Percentiles rank a stretch among this genome's conserved stretches.
These are phyloP conservation scores for Folsomia manolachei DNA, from an alignment of 2,888 invertebrate species.

Conservation along the genomic window DNA sequence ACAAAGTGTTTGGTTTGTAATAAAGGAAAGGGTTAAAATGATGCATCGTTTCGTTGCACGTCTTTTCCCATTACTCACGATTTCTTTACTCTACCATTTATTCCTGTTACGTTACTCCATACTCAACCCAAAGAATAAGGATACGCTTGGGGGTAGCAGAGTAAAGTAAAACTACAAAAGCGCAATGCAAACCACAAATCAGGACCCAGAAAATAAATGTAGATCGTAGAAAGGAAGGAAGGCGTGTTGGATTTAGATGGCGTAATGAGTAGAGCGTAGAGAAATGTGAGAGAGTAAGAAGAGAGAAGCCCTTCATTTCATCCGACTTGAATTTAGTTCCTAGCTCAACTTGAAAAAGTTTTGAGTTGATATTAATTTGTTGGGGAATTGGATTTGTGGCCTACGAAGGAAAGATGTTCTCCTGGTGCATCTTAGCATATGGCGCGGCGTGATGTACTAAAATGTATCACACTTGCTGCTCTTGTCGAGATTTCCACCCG, in stretches of 20 bases:
- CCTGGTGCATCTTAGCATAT: too few species aligned
- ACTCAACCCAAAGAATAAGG: background rate
- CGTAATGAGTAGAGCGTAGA: too few species aligned
- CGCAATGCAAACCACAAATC: background rate
- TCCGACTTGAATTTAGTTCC: too few species aligned
- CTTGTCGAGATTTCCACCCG: too few species aligned
- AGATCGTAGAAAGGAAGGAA: background rate
- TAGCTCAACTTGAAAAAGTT: too few species aligned
- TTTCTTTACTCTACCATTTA: too few species aligned
- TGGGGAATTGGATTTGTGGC: background rate
- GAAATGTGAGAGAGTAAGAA: too few species aligned
- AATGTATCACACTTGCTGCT: background rate
- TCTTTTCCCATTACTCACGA: conserved; percentile 13
- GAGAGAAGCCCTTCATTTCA: background rate
- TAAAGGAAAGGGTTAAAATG: conserved; percentile 17
- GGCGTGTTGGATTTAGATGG: background rate
- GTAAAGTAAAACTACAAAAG: background rate
- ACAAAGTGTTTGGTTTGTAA: conserved; percentile 8
- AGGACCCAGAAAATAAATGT: too few species aligned
- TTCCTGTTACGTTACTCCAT: too few species aligned
- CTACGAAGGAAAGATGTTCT: too few species aligned
- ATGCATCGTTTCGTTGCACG: conserved; percentile 15
- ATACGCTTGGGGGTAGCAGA: background rate
- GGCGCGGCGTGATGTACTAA: background rate
- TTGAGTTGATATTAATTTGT: background rate